phyloP scores from a whole-genome alignment of 2,797 vertebrate genomes.

The Typhlichthys subterraneus region DNA sequence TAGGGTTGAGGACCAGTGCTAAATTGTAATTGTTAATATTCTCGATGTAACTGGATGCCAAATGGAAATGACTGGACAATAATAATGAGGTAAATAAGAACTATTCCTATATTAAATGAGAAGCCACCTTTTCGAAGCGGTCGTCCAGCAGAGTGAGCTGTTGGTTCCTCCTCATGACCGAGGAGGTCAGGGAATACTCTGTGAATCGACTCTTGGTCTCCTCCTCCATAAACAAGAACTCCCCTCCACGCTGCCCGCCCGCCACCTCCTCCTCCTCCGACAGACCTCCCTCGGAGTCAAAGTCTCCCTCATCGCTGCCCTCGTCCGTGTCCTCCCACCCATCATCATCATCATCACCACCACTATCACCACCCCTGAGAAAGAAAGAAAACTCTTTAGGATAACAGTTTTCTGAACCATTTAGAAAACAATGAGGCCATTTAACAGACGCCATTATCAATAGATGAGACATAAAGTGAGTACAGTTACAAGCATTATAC shows the following conservation, averaged over 20 bases:
- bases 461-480: too few relatives aligned
- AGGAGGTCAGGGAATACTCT: conserved; percentile 92
- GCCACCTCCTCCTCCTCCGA: conserved; percentile 66
- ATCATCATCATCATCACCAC: conserved; percentile 73
- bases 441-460: too few relatives aligned
- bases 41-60: too few relatives aligned
- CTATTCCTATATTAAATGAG: background rate
- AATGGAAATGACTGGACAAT: background rate
- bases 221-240: conserved; percentile 87
- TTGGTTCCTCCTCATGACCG: conserved; percentile 92
- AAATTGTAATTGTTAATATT: too few relatives aligned
- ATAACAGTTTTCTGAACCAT: background rate
- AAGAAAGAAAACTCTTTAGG: conserved; percentile 1
- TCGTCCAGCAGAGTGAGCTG: conserved; percentile 93
- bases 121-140: conserved; percentile 91
- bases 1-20: too few relatives aligned
- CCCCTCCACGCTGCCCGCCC: conserved; percentile 24
- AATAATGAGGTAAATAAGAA: background rate
- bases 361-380: conserved; percentile 31
- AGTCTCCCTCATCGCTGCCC: conserved; percentile 52
- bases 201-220: conserved; percentile 97
- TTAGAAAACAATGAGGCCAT: background rate
- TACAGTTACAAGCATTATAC: too few relatives aligned
- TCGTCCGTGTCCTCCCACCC: conserved; percentile 88
- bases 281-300: conserved; percentile 76